These are phyloP conservation scores for Euclidia mi DNA, from an alignment of 2,888 invertebrate genomes.

Conservation along the genomic window DNA sequence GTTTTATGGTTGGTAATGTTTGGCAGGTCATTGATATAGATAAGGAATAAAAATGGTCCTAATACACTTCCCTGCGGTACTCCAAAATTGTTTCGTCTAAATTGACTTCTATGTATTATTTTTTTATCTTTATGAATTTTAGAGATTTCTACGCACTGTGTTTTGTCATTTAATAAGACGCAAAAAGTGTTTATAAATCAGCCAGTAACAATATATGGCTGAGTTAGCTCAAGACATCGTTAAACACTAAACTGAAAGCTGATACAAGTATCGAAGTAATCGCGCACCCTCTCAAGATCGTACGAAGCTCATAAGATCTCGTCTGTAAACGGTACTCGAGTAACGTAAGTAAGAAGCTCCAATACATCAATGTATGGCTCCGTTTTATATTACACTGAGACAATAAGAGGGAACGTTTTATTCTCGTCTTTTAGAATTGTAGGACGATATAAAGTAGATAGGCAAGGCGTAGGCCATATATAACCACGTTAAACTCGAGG, in stretches of 20 bases:
- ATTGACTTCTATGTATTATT: too few relatives aligned
- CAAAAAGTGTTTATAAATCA: too few relatives aligned
- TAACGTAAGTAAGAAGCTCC: constrained; percentile 5
- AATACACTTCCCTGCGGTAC: too few relatives aligned
- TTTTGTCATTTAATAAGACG: too few relatives aligned
- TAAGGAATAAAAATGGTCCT: too few relatives aligned
- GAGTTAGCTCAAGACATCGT: neutral
- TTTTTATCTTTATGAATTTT: too few relatives aligned
- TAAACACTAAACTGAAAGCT: neutral
- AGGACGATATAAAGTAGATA: neutral
- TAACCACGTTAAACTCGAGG: neutral
- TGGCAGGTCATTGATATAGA: too few relatives aligned
- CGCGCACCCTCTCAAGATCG: constrained; percentile 3
- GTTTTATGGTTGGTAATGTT: too few relatives aligned
- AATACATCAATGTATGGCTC: constrained; percentile 6
- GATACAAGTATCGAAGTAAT: constrained; percentile 1
- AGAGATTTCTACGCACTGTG: too few relatives aligned
- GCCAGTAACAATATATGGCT: too few relatives aligned
- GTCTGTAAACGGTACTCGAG: neutral
- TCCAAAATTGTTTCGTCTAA: too few relatives aligned
- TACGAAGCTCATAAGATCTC: neutral
- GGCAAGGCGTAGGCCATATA: neutral
- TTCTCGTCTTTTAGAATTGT: constrained; percentile 11
- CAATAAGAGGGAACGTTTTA: constrained; percentile 16
- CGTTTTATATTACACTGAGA: constrained; percentile 13